Evolutionary conservation across 2,113 vertebrate genomes (phyloP), one percentile per base, ranked within the genome.

Genomic region (Petaurus breviceps): DNA sequence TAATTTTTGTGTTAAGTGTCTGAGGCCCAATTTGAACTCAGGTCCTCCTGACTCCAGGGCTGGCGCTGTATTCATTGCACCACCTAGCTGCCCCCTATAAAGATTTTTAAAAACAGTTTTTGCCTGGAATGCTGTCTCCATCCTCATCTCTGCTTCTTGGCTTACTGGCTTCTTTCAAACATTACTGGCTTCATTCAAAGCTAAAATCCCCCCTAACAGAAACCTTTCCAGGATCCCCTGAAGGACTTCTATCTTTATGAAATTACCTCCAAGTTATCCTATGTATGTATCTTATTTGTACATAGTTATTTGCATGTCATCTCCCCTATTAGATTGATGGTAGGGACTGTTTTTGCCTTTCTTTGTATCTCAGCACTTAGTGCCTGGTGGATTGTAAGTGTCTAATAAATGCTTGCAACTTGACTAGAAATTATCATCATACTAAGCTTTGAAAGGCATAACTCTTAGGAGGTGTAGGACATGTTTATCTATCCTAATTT

Each of bases 401-500:
- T 37, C 24, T 37, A 68, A 68, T 68, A 68, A 68, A 68, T n/a
- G 14, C 31, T 68, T 68, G 61, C n/a, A 31, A 16, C 37, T 37
- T 68, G 31, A 37, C 61, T 68, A 14, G 23, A 68, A 68, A 68
- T 68, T 11, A 68, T 12, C 16, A 37, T 68, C 7, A n/a, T 68
- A 68, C 14, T 57, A 28, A 57, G 5, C 26, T 68, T 68, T 68
- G 3, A 68, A 68, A 68, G 12, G 31, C 92, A 55, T 55, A 24
- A 95, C 92, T 96, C 95, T 97, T 91, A 91, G n/a, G 51, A 95
- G 55, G 52, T 89, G 52, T 89, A 92, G 31, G 89, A 90, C 1
- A 89, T 90, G 49, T 25, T 49, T 43, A 47, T 89, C 8, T n/a
- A 4, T 37, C 37, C 53, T 93, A 93, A 61, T 96, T 53, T 37